These are phyloP conservation scores for Lethenteron camtschaticum DNA, from an alignment of 2,113 vertebrate species.

Conservation along the genomic window DNA sequence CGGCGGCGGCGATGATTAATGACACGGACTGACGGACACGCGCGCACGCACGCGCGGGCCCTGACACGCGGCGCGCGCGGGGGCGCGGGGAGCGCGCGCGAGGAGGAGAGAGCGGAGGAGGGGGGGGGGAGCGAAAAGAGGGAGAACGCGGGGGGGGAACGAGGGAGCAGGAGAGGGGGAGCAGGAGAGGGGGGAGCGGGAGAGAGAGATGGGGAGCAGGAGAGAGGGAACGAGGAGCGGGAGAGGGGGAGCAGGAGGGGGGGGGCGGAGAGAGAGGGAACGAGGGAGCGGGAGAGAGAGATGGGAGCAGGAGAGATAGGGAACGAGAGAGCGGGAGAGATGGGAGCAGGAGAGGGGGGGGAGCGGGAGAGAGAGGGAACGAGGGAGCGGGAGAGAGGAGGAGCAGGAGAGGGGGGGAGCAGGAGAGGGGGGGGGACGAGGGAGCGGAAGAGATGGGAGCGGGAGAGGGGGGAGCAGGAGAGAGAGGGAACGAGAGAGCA, in stretches of 20 bases:
- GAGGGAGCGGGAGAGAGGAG: conserved; percentile 29
- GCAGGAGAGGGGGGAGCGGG: background rate
- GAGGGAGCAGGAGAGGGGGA: background rate
- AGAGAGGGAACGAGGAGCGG: background rate
- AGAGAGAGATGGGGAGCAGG: background rate
- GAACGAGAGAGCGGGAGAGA: background rate
- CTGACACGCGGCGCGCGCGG: too few species aligned
- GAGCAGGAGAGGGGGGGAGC: conserved; percentile 19
- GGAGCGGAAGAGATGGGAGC: background rate
- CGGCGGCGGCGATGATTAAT: too few species aligned
- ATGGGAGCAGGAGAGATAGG: background rate
- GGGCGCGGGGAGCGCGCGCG: background rate
- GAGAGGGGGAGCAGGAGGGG: background rate
- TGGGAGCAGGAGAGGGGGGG: conserved; percentile 30
- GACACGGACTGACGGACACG: too few species aligned
- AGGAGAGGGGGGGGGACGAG: background rate
- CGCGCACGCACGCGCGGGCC: too few species aligned
- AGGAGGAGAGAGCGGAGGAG: conserved; percentile 8
- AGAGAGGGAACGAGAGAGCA: conserved; percentile 34
- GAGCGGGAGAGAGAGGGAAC: conserved; percentile 20
- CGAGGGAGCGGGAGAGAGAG: background rate
- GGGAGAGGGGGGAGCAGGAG: conserved; percentile 10
- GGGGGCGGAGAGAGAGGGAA: background rate
- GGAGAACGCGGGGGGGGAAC: background rate
- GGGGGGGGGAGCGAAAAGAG: background rate